These are phyloP conservation scores for Anthopleura sola DNA, from an alignment of 64 coral and sea anemone species.

Conservation along the genomic window DNA sequence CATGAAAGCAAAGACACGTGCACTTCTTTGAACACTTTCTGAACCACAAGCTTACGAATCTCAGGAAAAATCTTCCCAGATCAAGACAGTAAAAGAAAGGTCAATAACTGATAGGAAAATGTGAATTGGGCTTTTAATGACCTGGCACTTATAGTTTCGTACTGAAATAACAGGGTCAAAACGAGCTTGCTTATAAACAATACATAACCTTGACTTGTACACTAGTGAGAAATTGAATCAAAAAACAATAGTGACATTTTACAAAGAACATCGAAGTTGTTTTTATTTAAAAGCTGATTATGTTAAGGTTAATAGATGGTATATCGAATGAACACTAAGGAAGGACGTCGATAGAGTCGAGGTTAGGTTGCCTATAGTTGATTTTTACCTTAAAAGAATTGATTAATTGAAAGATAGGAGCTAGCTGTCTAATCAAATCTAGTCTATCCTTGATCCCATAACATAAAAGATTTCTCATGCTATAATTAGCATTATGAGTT, in stretches of 20 bases:
- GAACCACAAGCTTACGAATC: neutral
- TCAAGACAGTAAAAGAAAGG: neutral
- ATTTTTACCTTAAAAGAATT: too few relatives aligned
- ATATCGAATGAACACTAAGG: too few relatives aligned
- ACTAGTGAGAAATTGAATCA: neutral
- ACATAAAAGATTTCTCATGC: neutral
- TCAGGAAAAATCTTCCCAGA: neutral
- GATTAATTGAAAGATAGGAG: neutral
- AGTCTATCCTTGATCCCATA: neutral
- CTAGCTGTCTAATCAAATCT: neutral
- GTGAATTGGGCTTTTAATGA: neutral
- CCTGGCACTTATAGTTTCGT: neutral
- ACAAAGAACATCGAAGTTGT: neutral
- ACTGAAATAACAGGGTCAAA: slow-evolving; percentile 3
- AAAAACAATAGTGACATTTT: neutral
- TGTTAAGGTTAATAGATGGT: too few relatives aligned
- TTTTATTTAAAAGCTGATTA: too few relatives aligned
- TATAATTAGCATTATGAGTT: too few relatives aligned
- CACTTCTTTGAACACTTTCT: neutral
- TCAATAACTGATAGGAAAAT: neutral
- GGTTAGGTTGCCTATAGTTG: too few relatives aligned
- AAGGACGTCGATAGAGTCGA: neutral
- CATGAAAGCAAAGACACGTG: neutral
- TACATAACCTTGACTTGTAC: neutral
- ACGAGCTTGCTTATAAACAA: neutral